phyloP scores from a whole-genome alignment of 2,797 vertebrate species.

The Pseudochromis fuscus region DNA sequence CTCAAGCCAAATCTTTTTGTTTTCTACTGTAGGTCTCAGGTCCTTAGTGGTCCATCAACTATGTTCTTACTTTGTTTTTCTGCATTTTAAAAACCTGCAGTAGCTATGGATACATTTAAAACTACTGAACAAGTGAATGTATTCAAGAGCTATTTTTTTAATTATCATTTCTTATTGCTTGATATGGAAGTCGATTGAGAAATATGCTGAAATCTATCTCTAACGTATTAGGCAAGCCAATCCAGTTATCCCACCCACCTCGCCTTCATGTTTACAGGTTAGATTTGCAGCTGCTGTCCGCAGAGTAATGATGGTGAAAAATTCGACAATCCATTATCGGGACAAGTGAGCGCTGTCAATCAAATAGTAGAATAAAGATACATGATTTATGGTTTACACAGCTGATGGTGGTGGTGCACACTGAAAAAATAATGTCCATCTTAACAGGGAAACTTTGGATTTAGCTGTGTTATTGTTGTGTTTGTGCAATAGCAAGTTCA shows the following conservation, averaged over 20 bases:
- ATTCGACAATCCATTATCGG: conserved; percentile 66
- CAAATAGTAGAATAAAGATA: conserved; percentile 41
- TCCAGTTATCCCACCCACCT: conserved; percentile 44
- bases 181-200: conserved; percentile 37
- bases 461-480: not conserved
- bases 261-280: conserved; percentile 64
- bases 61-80: conserved; percentile 46
- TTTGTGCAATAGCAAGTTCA: not conserved
- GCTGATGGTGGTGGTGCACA: conserved; percentile 25
- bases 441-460: conserved; percentile 15
- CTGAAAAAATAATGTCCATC: conserved; percentile 52
- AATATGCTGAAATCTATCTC: conserved; percentile 47
- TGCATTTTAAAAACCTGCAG: conserved; percentile 49
- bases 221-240: conserved; percentile 38
- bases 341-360: conserved; percentile 54
- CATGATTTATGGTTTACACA: conserved; percentile 36
- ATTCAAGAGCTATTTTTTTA: conserved; percentile 56
- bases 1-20: conserved; percentile 75
- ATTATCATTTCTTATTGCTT: conserved; percentile 52
- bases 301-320: conserved; percentile 14
- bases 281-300: conserved; percentile 43
- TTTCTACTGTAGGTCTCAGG: conserved; percentile 79
- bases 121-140: conserved; percentile 63
- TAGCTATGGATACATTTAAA: conserved; percentile 66
- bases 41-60: conserved; percentile 55